phyloP scores from a whole-genome alignment of 2,888 invertebrate genomes.

The Rapana venosa region DNA sequence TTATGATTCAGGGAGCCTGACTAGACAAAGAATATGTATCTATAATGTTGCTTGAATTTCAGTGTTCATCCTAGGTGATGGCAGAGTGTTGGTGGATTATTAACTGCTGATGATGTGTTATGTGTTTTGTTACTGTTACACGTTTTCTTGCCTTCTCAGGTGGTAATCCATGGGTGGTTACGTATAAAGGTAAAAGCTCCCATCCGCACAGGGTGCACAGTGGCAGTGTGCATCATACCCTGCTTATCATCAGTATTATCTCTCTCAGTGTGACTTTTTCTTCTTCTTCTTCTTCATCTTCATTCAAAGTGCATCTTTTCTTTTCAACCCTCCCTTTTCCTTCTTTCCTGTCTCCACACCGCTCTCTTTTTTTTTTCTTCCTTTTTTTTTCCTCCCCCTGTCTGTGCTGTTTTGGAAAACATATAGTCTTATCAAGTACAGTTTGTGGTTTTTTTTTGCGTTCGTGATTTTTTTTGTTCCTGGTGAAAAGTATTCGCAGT shows the following conservation, averaged over 20 bases:
- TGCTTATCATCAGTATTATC: conserved; percentile 11
- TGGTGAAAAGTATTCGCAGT: neutral
- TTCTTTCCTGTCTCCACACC: conserved; percentile 11
- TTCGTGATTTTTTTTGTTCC: neutral
- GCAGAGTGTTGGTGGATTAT: too few relatives aligned
- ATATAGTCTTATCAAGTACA: neutral
- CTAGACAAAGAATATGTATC: too few relatives aligned
- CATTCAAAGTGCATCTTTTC: neutral
- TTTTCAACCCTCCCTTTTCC: neutral
- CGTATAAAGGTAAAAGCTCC: conserved; percentile 55
- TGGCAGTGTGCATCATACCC: conserved; percentile 2
- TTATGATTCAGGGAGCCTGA: too few relatives aligned
- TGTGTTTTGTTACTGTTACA: too few relatives aligned
- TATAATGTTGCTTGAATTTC: too few relatives aligned
- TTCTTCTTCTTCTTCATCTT: conserved; percentile 27
- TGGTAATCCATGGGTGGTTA: conserved; percentile 56
- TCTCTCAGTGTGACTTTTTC: neutral
- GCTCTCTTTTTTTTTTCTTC: neutral
- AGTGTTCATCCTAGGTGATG: too few relatives aligned
- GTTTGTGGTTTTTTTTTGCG: neutral
- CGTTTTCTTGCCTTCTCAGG: conserved; percentile 48
- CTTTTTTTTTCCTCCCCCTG: neutral
- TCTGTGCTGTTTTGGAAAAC: neutral
- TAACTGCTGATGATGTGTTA: too few relatives aligned
- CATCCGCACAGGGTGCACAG: neutral